phyloP scores from a whole-genome alignment of 2,113 vertebrate species.

The Emydocephalus ijimae region DNA sequence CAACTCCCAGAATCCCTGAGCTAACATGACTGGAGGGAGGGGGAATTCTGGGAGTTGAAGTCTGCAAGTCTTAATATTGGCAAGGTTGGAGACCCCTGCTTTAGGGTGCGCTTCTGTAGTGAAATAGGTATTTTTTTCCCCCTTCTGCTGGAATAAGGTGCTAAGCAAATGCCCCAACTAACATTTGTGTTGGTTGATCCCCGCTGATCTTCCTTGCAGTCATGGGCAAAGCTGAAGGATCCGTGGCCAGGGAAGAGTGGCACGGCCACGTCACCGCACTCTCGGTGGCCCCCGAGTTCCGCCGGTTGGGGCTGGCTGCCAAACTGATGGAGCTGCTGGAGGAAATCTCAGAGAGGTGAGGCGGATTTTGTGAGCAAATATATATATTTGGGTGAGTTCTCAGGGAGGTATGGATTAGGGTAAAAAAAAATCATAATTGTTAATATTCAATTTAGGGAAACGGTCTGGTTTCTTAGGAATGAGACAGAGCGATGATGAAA shows the following conservation, averaged over 20 bases:
- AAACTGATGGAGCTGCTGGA: conserved; percentile 96
- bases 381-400: fast-evolving
- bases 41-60: too few species aligned
- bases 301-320: conserved; percentile 89
- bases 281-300: conserved; percentile 92
- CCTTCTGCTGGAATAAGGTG: not conserved
- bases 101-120: too few species aligned
- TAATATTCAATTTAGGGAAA: not conserved
- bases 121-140: not conserved
- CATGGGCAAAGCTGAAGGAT: conserved; percentile 97
- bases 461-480: not conserved
- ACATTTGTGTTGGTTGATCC: not conserved
- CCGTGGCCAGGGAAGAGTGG: conserved; percentile 93
- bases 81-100: too few species aligned
- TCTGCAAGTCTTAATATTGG: too few species aligned
- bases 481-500: not conserved
- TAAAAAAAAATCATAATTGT: not conserved
- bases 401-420: not conserved
- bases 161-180: not conserved
- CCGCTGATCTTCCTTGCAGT: conserved; percentile 66
- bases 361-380: not conserved
- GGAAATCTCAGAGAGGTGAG: conserved; percentile 94
- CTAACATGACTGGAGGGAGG: too few species aligned
- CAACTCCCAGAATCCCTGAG: too few species aligned
- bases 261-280: conserved; percentile 93